These are phyloP conservation scores for Drosophila ambigua DNA, from an alignment of 1,140 invertebrate species.

Conservation along the genomic window DNA sequence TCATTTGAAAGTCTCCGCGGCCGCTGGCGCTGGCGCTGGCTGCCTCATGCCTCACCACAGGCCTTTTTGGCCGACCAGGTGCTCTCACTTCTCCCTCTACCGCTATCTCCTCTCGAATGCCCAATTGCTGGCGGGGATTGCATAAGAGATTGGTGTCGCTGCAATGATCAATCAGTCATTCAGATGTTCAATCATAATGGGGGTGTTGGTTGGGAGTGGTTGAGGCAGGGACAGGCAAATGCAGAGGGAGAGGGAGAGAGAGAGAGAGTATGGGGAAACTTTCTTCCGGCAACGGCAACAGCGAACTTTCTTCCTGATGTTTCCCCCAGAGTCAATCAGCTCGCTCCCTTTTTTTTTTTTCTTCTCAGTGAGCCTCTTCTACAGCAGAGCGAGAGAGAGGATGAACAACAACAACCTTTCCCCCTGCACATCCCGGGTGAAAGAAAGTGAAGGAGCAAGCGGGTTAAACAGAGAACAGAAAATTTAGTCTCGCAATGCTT, in stretches of 20 bases:
- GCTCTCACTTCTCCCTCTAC: conserved; percentile 21
- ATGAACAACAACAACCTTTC: too few relatives aligned
- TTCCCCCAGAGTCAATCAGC: not conserved
- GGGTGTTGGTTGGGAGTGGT: conserved; percentile 6
- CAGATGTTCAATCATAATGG: conserved; percentile 45
- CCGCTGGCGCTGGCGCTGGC: conserved; percentile 16
- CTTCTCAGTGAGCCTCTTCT: too few relatives aligned
- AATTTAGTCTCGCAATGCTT: too few relatives aligned
- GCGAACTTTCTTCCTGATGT: conserved; percentile 50
- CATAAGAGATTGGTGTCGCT: conserved; percentile 37
- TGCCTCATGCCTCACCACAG: conserved; percentile 25
- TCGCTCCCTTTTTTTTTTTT: too few relatives aligned
- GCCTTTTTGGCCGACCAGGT: conserved; percentile 31
- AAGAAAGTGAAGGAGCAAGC: too few relatives aligned
- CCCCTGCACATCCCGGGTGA: too few relatives aligned
- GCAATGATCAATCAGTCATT: conserved; percentile 38
- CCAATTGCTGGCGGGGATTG: conserved; percentile 57
- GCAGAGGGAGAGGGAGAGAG: not conserved
- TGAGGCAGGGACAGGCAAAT: not conserved
- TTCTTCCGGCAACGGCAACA: too few relatives aligned
- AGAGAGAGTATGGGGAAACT: not conserved
- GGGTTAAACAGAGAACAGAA: too few relatives aligned
- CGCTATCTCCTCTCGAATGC: conserved; percentile 31
- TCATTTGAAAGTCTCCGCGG: conserved; percentile 65
- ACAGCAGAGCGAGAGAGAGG: too few relatives aligned